Percentiles rank a stretch among this genome's conserved stretches.
Evolutionary conservation across 1,140 invertebrate species (phyloP).

Genomic region (Drosophila malerkotliana): DNA sequence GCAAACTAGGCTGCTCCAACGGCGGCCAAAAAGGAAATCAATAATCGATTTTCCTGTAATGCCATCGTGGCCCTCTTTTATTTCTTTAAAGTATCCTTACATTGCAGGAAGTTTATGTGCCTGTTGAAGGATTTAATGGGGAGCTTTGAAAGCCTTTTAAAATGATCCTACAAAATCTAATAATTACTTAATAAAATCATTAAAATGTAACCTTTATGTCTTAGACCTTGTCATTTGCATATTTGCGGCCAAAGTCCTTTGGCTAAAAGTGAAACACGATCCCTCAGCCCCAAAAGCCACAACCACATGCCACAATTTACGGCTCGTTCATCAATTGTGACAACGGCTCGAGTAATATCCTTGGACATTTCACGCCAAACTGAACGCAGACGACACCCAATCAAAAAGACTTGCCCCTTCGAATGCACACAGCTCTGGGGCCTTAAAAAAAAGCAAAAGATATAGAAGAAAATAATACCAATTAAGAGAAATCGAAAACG

Average conservation of each 20-base stretch:
- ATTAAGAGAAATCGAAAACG: conserved; percentile 47
- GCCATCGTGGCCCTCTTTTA: conserved; percentile 1
- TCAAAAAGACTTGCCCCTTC: conserved; percentile 59
- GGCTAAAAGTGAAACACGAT: conserved; percentile 61
- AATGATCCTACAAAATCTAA: neutral
- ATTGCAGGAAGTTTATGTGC: neutral
- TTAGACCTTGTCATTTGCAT: conserved; percentile 3
- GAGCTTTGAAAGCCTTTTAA: neutral
- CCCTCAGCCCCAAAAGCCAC: conserved; percentile 40
- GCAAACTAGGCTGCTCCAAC: conserved; percentile 41
- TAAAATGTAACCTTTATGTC: neutral
- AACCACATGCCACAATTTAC: conserved; percentile 68
- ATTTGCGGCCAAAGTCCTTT: conserved; percentile 19
- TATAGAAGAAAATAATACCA: conserved; percentile 44
- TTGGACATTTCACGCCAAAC: conserved; percentile 77
- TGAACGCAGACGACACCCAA: conserved; percentile 80
- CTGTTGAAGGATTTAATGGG: neutral
- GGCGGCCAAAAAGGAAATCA: conserved; percentile 47
- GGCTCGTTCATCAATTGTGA: conserved; percentile 77
- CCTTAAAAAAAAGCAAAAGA: conserved; percentile 18
- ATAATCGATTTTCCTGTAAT: conserved; percentile 55
- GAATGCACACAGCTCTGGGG: conserved; percentile 8
- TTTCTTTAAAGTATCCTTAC: conserved; percentile 26
- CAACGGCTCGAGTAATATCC: conserved; percentile 73
- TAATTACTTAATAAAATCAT: neutral